Evolutionary conservation across 2,113 vertebrate species (phyloP).

Genomic region (Macroglossus sobrinus): DNA sequence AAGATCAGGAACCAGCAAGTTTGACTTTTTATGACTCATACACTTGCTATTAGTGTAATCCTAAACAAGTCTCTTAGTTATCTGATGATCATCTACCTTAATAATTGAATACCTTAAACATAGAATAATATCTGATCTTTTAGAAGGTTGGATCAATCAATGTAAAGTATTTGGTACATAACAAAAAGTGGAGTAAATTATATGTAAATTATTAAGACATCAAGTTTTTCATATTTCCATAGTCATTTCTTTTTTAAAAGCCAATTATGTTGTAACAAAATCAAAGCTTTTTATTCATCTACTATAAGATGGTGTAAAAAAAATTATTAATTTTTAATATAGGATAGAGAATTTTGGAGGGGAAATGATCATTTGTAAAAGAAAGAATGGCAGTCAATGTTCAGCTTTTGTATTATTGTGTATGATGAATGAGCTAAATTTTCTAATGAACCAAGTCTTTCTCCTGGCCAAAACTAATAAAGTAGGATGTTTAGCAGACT

Average conservation of each 20-base stretch:
- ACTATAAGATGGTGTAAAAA: background rate
- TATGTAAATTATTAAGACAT: slow-evolving; percentile 7
- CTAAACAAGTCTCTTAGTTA: background rate
- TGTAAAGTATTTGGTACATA: background rate
- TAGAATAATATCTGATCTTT: background rate
- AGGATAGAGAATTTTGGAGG: background rate
- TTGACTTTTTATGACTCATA: background rate
- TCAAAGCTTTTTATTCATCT: slow-evolving; percentile 11
- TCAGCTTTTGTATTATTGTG: slow-evolving; percentile 51
- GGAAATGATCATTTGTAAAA: slow-evolving; percentile 43
- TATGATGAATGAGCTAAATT: slow-evolving; percentile 75
- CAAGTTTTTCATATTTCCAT: background rate
- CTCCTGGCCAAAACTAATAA: slow-evolving; percentile 63
- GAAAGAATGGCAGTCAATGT: background rate
- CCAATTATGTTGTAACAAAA: background rate
- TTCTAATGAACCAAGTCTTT: slow-evolving; percentile 71
- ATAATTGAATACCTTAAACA: background rate
- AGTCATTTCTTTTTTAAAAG: background rate
- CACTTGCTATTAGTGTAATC: background rate
- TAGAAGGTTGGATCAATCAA: background rate
- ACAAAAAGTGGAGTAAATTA: background rate
- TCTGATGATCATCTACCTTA: background rate
- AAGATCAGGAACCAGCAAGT: background rate
- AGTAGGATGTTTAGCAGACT: slow-evolving; percentile 55
- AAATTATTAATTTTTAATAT: slow-evolving; percentile 8